A percentile compares a stretch with the other conserved stretches of the same genome.
These are phyloP conservation scores for Accipiter cooperii DNA, from an alignment of 2,113 vertebrate species.

Conservation along the genomic window DNA sequence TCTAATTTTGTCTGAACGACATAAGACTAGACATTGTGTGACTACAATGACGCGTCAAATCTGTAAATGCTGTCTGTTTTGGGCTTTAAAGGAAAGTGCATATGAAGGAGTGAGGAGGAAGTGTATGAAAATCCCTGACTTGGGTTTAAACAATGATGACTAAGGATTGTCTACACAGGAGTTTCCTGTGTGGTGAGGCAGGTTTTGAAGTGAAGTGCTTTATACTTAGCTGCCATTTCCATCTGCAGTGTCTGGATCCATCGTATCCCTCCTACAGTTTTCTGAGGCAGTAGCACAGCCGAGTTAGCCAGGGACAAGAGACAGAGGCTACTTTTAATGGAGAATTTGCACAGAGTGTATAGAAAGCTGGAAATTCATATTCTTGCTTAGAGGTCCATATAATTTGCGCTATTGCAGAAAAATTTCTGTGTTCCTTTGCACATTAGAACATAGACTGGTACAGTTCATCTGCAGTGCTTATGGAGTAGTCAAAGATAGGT, in stretches of 20 bases:
- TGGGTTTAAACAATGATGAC: slow-evolving; percentile 3
- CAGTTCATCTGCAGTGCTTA: background rate
- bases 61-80: background rate
- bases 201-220: background rate
- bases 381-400: background rate
- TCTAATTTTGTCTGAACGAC: background rate
- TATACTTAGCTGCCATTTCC: background rate
- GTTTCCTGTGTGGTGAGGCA: background rate
- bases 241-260: background rate
- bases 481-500: background rate
- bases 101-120: background rate
- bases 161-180: background rate
- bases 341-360: background rate
- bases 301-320: background rate
- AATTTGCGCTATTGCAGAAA: background rate
- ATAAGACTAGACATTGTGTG: background rate
- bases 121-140: background rate
- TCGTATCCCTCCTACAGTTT: background rate
- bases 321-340: background rate
- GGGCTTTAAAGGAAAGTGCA: background rate
- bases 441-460: background rate
- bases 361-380: background rate
- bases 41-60: background rate
- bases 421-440: background rate
- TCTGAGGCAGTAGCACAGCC: background rate